These are phyloP conservation scores for Microctenopoma lineatum DNA, from an alignment of 2,797 vertebrate genomes.

Conservation along the genomic window DNA sequence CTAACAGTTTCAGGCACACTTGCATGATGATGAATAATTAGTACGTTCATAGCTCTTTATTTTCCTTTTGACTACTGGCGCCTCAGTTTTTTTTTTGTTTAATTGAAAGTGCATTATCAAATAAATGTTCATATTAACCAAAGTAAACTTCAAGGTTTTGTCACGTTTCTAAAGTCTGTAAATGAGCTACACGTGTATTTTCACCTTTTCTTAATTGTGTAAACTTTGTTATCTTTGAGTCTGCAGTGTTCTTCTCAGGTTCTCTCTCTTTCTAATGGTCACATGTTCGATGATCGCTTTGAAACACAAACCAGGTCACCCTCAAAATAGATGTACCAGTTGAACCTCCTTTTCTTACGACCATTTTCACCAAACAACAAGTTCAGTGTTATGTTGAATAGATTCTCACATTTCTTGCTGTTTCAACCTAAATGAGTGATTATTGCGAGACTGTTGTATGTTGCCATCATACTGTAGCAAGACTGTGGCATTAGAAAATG, in stretches of 20 bases:
- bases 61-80: slow-evolving; percentile 49
- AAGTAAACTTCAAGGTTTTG: slow-evolving; percentile 62
- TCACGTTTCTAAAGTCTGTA: slow-evolving; percentile 40
- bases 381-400: slow-evolving; percentile 19
- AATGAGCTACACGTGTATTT: slow-evolving; percentile 19
- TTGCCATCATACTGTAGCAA: slow-evolving; percentile 57
- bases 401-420: slow-evolving; percentile 63
- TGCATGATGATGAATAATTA: slow-evolving; percentile 71
- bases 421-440: slow-evolving; percentile 26
- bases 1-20: slow-evolving; percentile 63
- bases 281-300: slow-evolving; percentile 41
- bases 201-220: slow-evolving; percentile 4
- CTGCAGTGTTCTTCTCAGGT: slow-evolving; percentile 66
- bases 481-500: slow-evolving; percentile 15
- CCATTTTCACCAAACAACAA: slow-evolving; percentile 60
- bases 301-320: slow-evolving; percentile 49
- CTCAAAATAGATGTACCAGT: slow-evolving; percentile 38
- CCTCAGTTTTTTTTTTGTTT: slow-evolving; percentile 56
- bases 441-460: slow-evolving; percentile 39
- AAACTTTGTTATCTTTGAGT: slow-evolving; percentile 12
- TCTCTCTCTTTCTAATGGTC: slow-evolving; percentile 53
- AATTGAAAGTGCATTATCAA: slow-evolving; percentile 63
- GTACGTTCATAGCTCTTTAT: slow-evolving; percentile 50
- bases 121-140: slow-evolving; percentile 70
- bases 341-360: slow-evolving; percentile 73